Base-by-base conservation (phyloP, 2,113 vertebrate genomes). In the Bos javanicus region DNA sequence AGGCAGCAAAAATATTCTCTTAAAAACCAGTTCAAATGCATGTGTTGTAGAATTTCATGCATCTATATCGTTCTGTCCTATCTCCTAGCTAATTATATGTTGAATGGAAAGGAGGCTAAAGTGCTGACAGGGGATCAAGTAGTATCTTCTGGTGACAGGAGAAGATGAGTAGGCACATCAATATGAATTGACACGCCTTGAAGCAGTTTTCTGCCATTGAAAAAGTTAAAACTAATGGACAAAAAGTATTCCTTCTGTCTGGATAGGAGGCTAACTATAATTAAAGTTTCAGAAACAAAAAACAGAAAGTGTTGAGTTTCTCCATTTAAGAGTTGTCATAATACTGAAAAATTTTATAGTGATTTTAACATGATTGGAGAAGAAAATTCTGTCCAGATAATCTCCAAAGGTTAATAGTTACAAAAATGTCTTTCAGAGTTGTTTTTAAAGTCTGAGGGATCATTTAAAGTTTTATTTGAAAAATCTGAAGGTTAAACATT, bases 151-250 rank as follows among this genome's bases (percentile, higher is more conserved):
- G 26, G 83, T 96, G 95, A 91, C 87, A 64, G 57, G 26, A 93
- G 56, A 97, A 93, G 93, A 97, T 95, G 80, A 96, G 50, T 54
- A 87, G 87, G 67, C 33, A n/a, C 71, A 85, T 57, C 46, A 59
- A 10, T 71, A 39, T 48, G 11, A 84, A 96, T 81, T 95, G 71
- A 97, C 91, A 91, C 81, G 30, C 92, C 84, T 93, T 14, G 71
- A 71, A 95, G 97, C 83, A 95, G 92, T 95, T 91, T 97, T 91
- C 64, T 87, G 39, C 83, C 62, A 81, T n/a, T 89, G 46, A 95
- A 95, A 96, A 95, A 94, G 17, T 93, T 90, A 54, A 97, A 98
- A 87, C 17, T 57, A 96, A 97, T 80, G 50, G 56, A 64, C n/a
- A 91, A 95, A 91, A 83, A 82, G 5, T 91, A 98, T 95, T 91